A percentile compares a stretch with the other conserved stretches of the same genome.
Conservation (phyloP, 2,113 vertebrate genomes). For the Setophaga coronata region DNA sequence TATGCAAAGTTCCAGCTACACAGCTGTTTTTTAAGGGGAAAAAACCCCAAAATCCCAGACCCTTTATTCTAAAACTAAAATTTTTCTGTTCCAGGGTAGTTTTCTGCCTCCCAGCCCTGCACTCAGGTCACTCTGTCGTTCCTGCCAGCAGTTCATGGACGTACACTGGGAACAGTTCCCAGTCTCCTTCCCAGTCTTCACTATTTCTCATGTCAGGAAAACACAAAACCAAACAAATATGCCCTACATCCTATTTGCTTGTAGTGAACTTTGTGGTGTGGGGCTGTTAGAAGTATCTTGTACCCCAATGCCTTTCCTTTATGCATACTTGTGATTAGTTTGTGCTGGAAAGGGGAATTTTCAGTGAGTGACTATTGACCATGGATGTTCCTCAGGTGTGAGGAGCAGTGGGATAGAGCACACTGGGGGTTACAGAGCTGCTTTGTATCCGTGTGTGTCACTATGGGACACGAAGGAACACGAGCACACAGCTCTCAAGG, state of each 20-base stretch:
- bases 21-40: background rate
- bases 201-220: background rate
- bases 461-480: too few species aligned
- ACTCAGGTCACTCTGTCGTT: background rate
- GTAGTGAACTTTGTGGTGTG: background rate
- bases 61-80: background rate
- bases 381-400: background rate
- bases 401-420: background rate
- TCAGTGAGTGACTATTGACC: background rate
- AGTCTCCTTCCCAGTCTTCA: background rate
- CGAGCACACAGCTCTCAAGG: too few species aligned
- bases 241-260: background rate
- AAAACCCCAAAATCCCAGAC: accelerated
- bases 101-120: background rate
- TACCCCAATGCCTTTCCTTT: background rate
- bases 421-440: background rate
- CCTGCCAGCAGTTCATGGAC: background rate
- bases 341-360: background rate
- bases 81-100: background rate
- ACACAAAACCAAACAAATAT: background rate
- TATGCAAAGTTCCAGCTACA: background rate
- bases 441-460: accelerated
- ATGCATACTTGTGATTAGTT: background rate
- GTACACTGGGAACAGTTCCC: background rate
- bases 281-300: background rate